A percentile compares a stretch with the other conserved stretches of the same genome.
Conservation (phyloP, 2,113 vertebrate species). For the Anas platyrhynchos region DNA sequence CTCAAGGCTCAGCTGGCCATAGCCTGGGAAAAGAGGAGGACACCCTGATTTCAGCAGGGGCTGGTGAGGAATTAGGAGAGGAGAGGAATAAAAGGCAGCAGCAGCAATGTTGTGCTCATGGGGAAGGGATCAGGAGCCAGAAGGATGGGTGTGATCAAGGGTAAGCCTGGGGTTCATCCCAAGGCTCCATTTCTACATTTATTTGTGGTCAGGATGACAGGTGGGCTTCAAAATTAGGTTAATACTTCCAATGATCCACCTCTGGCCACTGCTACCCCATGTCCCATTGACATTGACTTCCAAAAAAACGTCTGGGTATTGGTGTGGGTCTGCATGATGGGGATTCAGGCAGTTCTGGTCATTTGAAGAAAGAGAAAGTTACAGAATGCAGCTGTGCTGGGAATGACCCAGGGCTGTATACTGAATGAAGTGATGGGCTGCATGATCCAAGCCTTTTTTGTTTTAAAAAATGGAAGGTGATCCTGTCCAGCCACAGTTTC, state of each 20-base stretch:
- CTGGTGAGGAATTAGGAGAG: neutral
- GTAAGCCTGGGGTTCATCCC: neutral
- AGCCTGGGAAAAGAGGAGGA: neutral
- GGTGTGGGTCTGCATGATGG: rapidly evolving
- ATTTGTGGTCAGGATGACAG: neutral
- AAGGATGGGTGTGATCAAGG: neutral
- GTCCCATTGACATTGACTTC: neutral
- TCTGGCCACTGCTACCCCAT: neutral
- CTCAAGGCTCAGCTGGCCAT: neutral
- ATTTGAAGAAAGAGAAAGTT: neutral
- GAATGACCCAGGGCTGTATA: neutral
- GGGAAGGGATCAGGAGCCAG: neutral
- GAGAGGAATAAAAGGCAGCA: neutral
- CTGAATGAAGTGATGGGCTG: neutral
- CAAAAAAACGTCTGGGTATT: neutral
- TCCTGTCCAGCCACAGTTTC: neutral
- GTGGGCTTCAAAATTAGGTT: neutral
- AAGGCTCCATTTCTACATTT: rapidly evolving
- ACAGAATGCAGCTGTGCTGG: neutral
- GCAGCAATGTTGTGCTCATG: neutral
- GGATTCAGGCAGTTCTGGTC: neutral
- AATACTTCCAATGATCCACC: neutral
- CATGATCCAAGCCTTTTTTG: neutral
- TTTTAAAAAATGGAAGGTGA: neutral
- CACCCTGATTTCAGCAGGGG: neutral